phyloP scores from a whole-genome alignment of 2,113 vertebrate species.

The Odontophorus gujanensis region DNA sequence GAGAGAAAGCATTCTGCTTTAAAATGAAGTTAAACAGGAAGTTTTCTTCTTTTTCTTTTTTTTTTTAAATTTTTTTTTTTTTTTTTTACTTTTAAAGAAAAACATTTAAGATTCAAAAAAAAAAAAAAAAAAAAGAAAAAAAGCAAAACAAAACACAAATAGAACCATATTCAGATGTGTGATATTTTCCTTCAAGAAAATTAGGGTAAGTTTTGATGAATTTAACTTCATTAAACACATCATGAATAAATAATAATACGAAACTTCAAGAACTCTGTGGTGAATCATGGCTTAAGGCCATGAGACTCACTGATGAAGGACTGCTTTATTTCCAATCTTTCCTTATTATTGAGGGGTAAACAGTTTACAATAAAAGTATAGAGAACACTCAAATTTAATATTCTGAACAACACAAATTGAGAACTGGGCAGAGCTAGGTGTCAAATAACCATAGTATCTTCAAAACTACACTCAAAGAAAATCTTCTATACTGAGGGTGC shows the following conservation, averaged over 20 bases:
- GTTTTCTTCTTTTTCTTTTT: not conserved
- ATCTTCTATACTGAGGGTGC: not conserved
- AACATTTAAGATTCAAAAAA: not conserved
- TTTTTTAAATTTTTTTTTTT: not conserved
- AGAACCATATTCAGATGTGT: not conserved
- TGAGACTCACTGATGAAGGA: not conserved
- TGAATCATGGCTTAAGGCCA: not conserved
- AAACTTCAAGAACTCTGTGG: conserved; percentile 4
- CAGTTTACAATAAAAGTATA: not conserved
- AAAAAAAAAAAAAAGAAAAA: too few relatives aligned
- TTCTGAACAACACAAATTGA: not conserved
- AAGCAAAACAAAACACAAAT: not conserved
- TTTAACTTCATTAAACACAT: not conserved
- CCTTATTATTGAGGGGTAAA: not conserved
- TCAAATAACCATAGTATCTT: not conserved
- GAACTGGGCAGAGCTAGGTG: not conserved
- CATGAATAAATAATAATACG: not conserved
- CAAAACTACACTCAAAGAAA: not conserved
- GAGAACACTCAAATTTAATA: not conserved
- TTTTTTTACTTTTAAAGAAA: not conserved
- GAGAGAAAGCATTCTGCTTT: not conserved
- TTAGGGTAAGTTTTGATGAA: conserved; percentile 2
- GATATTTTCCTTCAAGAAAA: conserved; percentile 16
- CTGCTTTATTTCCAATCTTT: conserved; percentile 5
- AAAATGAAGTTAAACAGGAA: not conserved